Conservation (phyloP, 2,113 vertebrate species). For the Peromyscus maniculatus region DNA sequence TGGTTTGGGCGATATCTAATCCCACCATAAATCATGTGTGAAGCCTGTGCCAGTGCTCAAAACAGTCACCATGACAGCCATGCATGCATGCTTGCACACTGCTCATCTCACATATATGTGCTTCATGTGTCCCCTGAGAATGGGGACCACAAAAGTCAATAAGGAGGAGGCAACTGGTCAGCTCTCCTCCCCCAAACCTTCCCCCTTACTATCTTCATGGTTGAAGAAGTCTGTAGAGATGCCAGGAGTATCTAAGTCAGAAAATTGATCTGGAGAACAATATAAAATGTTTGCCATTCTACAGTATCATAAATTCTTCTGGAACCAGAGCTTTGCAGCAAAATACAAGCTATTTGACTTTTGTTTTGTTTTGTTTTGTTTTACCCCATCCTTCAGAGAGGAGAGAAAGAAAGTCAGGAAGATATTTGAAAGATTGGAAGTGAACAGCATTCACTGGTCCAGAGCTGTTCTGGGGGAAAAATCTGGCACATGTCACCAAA, state of each 20-base stretch:
- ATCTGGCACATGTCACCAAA: background rate
- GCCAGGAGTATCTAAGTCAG: background rate
- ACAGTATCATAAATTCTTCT: background rate
- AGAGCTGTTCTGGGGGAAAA: background rate
- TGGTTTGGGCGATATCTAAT: background rate
- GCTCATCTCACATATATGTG: background rate
- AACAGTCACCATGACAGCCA: background rate
- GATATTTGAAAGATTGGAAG: background rate
- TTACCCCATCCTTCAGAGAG: background rate
- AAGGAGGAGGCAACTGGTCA: background rate
- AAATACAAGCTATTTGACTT: background rate
- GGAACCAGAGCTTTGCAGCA: background rate
- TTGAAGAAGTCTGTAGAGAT: background rate
- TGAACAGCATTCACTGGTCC: background rate
- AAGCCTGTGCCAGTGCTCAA: slow-evolving; percentile 5
- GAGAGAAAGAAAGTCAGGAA: background rate
- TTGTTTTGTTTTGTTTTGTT: background rate
- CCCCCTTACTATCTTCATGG: background rate
- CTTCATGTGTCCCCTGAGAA: background rate
- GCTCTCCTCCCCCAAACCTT: background rate
- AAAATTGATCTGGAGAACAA: background rate
- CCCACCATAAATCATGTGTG: background rate
- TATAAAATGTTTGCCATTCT: background rate
- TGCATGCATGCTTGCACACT: background rate
- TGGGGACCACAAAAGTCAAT: background rate